These are phyloP conservation scores for Antheraea assamensis DNA, from an alignment of 2,888 invertebrate genomes.

Conservation along the genomic window DNA sequence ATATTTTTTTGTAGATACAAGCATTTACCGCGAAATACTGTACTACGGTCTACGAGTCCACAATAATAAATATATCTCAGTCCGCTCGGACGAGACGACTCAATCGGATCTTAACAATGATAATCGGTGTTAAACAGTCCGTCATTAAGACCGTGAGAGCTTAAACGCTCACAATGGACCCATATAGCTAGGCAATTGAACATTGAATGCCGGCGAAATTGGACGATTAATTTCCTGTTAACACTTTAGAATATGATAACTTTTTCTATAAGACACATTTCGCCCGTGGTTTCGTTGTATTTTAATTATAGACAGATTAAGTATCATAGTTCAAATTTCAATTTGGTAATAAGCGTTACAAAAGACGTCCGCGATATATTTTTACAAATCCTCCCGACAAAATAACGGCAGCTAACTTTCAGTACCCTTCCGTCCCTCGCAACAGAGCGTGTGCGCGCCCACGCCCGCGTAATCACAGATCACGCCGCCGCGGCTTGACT, in stretches of 20 bases:
- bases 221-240: not conserved
- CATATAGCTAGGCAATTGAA: constrained; percentile 2
- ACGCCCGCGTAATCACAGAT: too few relatives aligned
- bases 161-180: constrained; percentile 52
- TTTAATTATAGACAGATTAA: not conserved
- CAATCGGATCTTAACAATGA: constrained; percentile 54
- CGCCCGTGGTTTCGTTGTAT: not conserved
- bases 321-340: not conserved
- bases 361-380: too few relatives aligned
- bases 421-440: too few relatives aligned
- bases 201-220: not conserved
- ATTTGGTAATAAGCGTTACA: too few relatives aligned
- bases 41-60: not conserved
- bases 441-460: too few relatives aligned
- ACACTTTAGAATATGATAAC: not conserved
- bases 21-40: not conserved
- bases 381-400: too few relatives aligned
- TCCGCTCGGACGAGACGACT: constrained; percentile 46
- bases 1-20: not conserved
- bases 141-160: constrained; percentile 56
- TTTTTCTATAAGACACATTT: not conserved
- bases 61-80: constrained; percentile 23
- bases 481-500: too few relatives aligned
- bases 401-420: too few relatives aligned
- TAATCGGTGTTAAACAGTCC: constrained; percentile 61